Conservation (phyloP, 2,113 vertebrate genomes). For the Nibea coibor region DNA sequence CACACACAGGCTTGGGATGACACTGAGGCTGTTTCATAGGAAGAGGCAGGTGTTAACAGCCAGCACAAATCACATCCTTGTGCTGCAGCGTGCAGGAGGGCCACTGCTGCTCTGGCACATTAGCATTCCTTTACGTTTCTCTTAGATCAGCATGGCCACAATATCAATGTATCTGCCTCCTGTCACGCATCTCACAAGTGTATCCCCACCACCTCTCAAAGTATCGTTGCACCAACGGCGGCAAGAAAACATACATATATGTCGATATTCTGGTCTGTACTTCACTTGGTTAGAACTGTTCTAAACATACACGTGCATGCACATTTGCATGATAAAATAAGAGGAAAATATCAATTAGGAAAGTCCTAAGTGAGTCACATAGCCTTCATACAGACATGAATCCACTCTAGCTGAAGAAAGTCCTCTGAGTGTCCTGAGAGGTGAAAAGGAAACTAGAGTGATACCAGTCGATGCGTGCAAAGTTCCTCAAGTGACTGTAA, state of each 20-base stretch:
- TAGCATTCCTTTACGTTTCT: conserved; percentile 73
- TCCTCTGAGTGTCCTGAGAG: conserved; percentile 44
- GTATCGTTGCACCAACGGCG: conserved; percentile 7
- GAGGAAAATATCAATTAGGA: not conserved
- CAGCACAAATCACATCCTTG: conserved; percentile 78
- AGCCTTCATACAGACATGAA: not conserved
- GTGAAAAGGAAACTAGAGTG: conserved; percentile 55
- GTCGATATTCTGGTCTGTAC: not conserved
- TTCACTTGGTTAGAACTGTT: not conserved
- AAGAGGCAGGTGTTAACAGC: conserved; percentile 74
- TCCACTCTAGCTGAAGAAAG: conserved; percentile 3
- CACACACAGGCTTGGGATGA: conserved; percentile 43
- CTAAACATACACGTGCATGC: not conserved
- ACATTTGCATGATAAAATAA: not conserved
- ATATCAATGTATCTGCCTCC: conserved; percentile 44
- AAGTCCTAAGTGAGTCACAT: conserved; percentile 1
- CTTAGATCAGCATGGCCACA: conserved; percentile 51
- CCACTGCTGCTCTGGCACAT: conserved; percentile 70
- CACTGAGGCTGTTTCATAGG: conserved; percentile 73
- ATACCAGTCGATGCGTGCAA: conserved; percentile 29
- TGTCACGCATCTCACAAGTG: not conserved
- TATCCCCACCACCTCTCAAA: conserved; percentile 1
- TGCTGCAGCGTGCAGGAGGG: conserved; percentile 62
- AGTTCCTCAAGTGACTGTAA: conserved; percentile 63
- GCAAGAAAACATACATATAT: not conserved